Conservation (phyloP, 1,140 invertebrate species). For the Ganaspis sp. region DNA sequence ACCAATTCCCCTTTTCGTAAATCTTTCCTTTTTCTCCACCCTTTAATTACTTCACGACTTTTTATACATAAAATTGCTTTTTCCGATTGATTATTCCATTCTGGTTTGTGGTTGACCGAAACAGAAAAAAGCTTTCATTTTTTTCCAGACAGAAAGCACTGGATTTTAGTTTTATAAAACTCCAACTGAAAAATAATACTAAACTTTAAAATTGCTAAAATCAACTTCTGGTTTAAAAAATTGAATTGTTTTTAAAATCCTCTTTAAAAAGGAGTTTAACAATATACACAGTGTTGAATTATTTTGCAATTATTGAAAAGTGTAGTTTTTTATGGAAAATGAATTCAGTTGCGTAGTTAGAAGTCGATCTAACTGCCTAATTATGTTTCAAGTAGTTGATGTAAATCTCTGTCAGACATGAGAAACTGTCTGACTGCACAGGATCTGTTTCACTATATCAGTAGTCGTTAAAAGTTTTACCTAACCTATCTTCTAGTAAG, state of each 20-base stretch:
- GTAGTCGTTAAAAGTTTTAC: slow-evolving; percentile 1
- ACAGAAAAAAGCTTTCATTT: not conserved
- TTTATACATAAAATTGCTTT: not conserved
- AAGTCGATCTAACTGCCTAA: not conserved
- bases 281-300: no score
- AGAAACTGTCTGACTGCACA: not conserved
- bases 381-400: slow-evolving; percentile 7
- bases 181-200: no score
- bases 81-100: not conserved
- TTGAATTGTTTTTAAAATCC: no score
- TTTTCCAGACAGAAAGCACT: not conserved
- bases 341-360: no score
- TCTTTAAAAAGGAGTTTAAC: no score
- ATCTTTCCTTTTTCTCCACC: not conserved
- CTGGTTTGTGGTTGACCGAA: not conserved
- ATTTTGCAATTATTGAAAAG: no score
- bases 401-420: not conserved
- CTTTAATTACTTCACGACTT: not conserved
- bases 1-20: not conserved
- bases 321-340: no score
- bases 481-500: not conserved
- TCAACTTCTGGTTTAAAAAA: no score
- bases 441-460: not conserved
- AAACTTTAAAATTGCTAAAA: no score
- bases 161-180: no score